Evolutionary conservation across 92 coral and sea anemone species (phyloP).

Genomic region (Epizoanthus stellaris): DNA sequence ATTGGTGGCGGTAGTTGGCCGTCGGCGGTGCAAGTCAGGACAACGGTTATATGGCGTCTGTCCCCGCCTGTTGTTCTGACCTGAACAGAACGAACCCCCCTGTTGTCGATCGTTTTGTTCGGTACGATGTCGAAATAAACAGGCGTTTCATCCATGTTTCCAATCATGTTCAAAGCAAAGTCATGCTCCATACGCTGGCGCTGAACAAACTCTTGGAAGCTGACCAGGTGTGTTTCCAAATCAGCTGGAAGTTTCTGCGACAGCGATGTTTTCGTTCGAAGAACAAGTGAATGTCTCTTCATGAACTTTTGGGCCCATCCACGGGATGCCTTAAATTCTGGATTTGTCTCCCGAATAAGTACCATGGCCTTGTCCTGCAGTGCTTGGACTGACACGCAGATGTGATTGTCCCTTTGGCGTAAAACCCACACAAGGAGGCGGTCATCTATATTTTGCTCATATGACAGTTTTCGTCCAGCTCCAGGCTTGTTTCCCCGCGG

Average conservation of each 20-base stretch:
- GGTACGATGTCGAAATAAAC: constrained; percentile 7
- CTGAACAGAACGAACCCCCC: neutral
- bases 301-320: constrained; percentile 15
- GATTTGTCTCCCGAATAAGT: constrained; percentile 4
- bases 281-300: constrained; percentile 16
- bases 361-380: constrained; percentile 19
- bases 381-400: neutral
- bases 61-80: constrained; percentile 15
- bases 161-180: neutral
- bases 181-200: neutral
- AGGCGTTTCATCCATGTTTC: constrained; percentile 4
- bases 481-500: constrained; percentile 16
- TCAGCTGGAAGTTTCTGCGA: constrained; percentile 15
- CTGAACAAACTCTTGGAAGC: neutral
- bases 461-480: constrained; percentile 25
- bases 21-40: constrained; percentile 33
- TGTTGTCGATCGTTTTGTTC: constrained; percentile 2
- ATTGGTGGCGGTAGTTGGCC: constrained; percentile 29
- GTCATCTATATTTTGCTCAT: constrained; percentile 10
- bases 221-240: constrained; percentile 1
- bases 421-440: constrained; percentile 28
- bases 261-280: constrained; percentile 1
- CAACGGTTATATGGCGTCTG: constrained; percentile 19
- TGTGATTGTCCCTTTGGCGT: constrained; percentile 5
- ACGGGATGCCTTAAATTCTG: constrained; percentile 9